Conservation (phyloP, 2,888 invertebrate species). For the Cyclophora punctaria region DNA sequence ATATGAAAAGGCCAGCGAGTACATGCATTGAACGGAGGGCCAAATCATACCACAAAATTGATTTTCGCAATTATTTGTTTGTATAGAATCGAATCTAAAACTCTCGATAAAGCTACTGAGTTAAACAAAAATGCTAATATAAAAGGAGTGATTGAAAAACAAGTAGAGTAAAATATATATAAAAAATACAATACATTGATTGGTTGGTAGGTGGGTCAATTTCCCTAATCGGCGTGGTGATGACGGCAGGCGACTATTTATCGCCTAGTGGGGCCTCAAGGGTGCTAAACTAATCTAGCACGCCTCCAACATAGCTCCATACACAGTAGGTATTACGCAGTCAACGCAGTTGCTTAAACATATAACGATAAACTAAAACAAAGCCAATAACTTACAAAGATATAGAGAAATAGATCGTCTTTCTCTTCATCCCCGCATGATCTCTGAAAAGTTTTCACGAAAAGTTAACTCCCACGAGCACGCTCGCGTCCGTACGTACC, state of each 20-base stretch:
- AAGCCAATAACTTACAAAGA: conserved; percentile 1
- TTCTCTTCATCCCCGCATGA: conserved; percentile 9
- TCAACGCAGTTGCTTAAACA: background rate
- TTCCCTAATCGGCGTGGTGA: conserved; percentile 48
- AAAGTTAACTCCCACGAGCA: conserved; percentile 41
- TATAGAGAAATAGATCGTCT: background rate
- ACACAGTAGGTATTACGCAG: conserved; percentile 12
- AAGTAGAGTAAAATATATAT: background rate
- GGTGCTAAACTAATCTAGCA: conserved; percentile 50
- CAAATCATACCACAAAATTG: too few relatives aligned
- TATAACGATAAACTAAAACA: background rate
- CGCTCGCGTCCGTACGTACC: conserved; percentile 21
- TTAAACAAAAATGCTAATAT: too few relatives aligned
- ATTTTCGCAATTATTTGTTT: too few relatives aligned
- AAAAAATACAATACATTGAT: conserved; percentile 40
- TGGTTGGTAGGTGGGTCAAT: conserved; percentile 37
- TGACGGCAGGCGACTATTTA: conserved; percentile 31
- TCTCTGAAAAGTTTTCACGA: conserved; percentile 39
- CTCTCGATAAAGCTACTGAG: too few relatives aligned
- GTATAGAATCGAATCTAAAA: too few relatives aligned
- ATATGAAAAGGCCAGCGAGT: too few relatives aligned
- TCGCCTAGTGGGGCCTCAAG: conserved; percentile 60
- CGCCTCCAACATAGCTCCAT: conserved; percentile 37
- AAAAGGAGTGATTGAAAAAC: too few relatives aligned
- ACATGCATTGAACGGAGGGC: too few relatives aligned